Percentiles rank a stretch among this genome's conserved stretches.
phyloP scores from a whole-genome alignment of 2,113 vertebrate genomes.

The Carassius carassius region DNA sequence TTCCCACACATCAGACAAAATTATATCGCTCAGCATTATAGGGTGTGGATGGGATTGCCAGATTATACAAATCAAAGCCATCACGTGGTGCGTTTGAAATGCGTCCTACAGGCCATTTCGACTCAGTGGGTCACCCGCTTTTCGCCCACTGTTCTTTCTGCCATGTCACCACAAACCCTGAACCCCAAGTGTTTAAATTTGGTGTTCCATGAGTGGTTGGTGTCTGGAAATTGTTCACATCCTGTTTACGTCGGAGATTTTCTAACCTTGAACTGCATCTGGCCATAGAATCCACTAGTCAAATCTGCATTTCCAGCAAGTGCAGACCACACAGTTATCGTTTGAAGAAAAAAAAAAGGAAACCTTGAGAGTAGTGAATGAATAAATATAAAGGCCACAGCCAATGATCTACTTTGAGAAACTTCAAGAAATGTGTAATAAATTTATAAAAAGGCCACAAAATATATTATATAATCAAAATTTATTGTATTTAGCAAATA shows the following conservation, averaged over 20 bases:
- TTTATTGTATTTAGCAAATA: slow-evolving; percentile 49
- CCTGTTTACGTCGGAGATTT: slow-evolving; percentile 80
- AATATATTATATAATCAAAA: slow-evolving; percentile 14
- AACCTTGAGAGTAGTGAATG: background rate
- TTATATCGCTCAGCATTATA: slow-evolving; percentile 45
- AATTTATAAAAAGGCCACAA: background rate
- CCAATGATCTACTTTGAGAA: background rate
- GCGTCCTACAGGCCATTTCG: slow-evolving; percentile 67
- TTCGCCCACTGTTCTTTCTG: slow-evolving; percentile 70
- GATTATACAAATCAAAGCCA: slow-evolving; percentile 31
- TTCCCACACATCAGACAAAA: slow-evolving; percentile 36
- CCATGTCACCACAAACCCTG: slow-evolving; percentile 76
- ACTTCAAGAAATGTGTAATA: background rate
- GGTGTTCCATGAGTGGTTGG: slow-evolving; percentile 74
- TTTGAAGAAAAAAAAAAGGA: background rate
- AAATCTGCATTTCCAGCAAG: slow-evolving; percentile 59
- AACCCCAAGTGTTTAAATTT: slow-evolving; percentile 76
- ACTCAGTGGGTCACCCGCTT: background rate
- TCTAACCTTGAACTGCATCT: slow-evolving; percentile 72
- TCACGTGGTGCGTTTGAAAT: slow-evolving; percentile 32
- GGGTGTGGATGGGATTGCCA: slow-evolving; percentile 31
- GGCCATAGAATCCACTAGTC: slow-evolving; percentile 70
- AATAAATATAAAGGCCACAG: background rate
- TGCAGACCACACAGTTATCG: slow-evolving; percentile 20
- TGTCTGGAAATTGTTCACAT: slow-evolving; percentile 81